Base-by-base conservation (phyloP, 2,888 invertebrate species). In the Ceramica pisi region DNA sequence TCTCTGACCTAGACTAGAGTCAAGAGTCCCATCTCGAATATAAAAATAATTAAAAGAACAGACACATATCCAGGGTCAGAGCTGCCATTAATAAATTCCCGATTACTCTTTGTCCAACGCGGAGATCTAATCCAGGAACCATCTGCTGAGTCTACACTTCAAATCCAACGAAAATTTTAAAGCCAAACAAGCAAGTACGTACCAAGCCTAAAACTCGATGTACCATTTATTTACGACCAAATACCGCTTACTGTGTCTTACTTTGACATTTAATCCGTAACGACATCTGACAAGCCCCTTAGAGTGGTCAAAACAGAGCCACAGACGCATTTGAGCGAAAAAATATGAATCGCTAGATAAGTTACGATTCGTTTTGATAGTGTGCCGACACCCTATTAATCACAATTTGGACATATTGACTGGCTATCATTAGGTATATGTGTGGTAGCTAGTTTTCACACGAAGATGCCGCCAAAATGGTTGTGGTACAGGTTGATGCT, bases 391-490 rank as follows among this genome's bases (percentile, higher is more conserved):
- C 83, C 68, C 71, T 89, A 95, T 95, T 91, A 95, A 95, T 95
- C 94, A 95, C 92, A 95, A 94, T 95, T 94, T 95, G 91, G 91
- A 90, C 89, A 92, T 93, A 95, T 94, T 95, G 94, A 94, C 90
- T 88, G 85, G 88, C 86, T 90, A 93, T 93, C 93, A 92, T 92
- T 93, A 91, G 84, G 78, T 85, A 81, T 89, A 89, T 82, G 88
- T 90, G 84, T 91, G 84, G 91, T 92, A 91, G 92, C 91, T 87
- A 88, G 88, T 89, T 85, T 93, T 93, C 92, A 93, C 94, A 92
- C 90, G 80, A 67, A 72, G 87, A 71, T 83, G 86, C 90, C 88
- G 89, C 88, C 82, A 91, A 92, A 91, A 86, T 81, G 21, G 6
- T 68, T 61, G 46, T 72, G 66, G 4, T 88, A 92, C 88, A 93